Percentiles rank a stretch among this genome's conserved stretches.
Conservation (phyloP, 2,113 vertebrate species). For the Sterrhoptilus dennistouni region DNA sequence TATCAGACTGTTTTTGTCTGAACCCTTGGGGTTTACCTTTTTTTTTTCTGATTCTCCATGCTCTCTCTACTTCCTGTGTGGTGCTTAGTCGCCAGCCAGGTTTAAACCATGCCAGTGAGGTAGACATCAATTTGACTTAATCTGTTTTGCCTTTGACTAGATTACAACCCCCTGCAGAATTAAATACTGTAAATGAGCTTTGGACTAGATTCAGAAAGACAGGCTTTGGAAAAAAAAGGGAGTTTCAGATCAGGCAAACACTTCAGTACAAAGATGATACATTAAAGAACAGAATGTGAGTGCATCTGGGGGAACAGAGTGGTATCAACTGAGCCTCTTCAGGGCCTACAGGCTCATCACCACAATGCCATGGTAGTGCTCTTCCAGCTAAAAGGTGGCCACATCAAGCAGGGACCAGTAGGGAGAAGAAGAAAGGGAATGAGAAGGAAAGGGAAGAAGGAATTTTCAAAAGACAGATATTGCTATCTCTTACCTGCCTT, state of each 20-base stretch:
- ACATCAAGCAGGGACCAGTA: not conserved
- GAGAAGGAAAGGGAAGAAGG: not conserved
- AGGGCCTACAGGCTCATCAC: not conserved
- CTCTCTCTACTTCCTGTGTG: not conserved
- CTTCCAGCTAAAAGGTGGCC: not conserved
- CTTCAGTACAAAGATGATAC: not conserved
- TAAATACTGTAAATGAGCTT: conserved; percentile 5
- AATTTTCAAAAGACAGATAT: not conserved
- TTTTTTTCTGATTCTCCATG: not conserved
- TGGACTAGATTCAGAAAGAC: not conserved
- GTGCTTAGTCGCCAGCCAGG: not conserved
- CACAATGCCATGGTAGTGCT: not conserved
- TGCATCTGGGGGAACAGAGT: not conserved
- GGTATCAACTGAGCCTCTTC: not conserved
- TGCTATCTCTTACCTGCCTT: not conserved
- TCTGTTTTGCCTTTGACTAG: not conserved
- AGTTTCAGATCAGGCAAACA: not conserved
- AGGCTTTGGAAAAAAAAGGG: not conserved
- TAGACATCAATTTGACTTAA: not conserved
- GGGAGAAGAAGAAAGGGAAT: not conserved
- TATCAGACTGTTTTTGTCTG: not conserved
- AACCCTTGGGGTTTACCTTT: not conserved
- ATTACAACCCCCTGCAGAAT: not conserved
- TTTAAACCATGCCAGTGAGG: not conserved
- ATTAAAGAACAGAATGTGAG: not conserved